Evolutionary conservation across 2,113 vertebrate species (phyloP), one percentile per base, ranked within the genome.

Genomic region (Eretmochelys imbricata): DNA sequence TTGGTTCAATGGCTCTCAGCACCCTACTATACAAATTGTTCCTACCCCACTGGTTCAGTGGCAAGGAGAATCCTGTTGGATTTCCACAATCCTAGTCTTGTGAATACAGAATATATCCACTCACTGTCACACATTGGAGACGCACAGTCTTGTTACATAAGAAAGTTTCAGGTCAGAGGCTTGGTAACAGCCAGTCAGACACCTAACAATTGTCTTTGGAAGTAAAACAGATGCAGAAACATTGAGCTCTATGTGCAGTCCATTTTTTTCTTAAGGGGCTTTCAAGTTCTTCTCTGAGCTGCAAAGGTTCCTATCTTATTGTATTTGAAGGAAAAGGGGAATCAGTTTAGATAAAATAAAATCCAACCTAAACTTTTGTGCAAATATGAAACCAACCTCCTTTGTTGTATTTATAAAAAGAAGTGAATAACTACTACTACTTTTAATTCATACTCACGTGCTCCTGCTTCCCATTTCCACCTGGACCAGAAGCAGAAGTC

Each of bases 31-130:
- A 54, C 53, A 20, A 54, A 54, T 54, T 54, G 53, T 54, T 54
- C 53, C 53, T 54, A 8, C 53, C 53, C 53, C 19, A 6, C 19
- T 54, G 80, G 59, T 85, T 93, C 78, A 89, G 25, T 2, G 6
- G 57, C 29, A 4, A 90, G 49, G 59, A 82, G 82, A 29, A 83
- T 8, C 84, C 4, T 59, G 24, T 2, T 13, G 93, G 85, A 94
- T 83, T 92, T 92, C 38, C 10, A 93, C 55, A 91, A 89, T 29
- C 92, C 79, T 85, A 1, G 85, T 94, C 53, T 79, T 90, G 17
- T 22, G 35, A 57, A 25, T 57, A 25, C 25, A 24, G 24, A 55
- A 9, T 55, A 55, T 55, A 25, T 55, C 24, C 54, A 55, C 24
- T 55, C 54, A 25, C 24, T 62, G 59, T 35, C 14, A 14, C 29